phyloP scores from a whole-genome alignment of 2,888 invertebrate species.

The Amblyteles armatorius region DNA sequence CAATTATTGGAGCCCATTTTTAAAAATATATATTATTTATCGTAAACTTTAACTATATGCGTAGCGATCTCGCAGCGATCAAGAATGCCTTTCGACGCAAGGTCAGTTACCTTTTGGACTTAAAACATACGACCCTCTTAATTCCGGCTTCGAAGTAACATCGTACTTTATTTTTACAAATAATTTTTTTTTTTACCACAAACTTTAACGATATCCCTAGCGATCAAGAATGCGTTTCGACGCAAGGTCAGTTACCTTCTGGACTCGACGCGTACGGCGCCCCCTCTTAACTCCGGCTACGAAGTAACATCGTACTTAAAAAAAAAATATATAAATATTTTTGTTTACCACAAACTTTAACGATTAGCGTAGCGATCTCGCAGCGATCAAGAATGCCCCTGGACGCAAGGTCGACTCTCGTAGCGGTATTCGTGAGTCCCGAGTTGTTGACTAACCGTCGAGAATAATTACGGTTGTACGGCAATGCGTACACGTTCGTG shows the following conservation, averaged over 20 bases:
- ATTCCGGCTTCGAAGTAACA: too few relatives aligned
- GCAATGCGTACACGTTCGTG: conserved; percentile 23
- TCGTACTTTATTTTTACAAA: too few relatives aligned
- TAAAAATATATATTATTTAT: background rate
- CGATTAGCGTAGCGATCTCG: conserved; percentile 29
- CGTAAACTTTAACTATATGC: background rate
- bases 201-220: conserved; percentile 2
- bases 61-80: conserved; percentile 38
- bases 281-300: too few relatives aligned
- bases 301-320: too few relatives aligned
- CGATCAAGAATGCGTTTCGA: conserved; percentile 20
- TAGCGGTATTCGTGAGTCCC: conserved; percentile 47
- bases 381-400: conserved; percentile 22
- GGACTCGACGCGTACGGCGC: background rate
- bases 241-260: too few relatives aligned
- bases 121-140: too few relatives aligned
- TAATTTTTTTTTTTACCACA: background rate
- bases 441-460: conserved; percentile 25
- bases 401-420: conserved; percentile 54
- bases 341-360: background rate
- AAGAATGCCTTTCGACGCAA: background rate
- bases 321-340: too few relatives aligned
- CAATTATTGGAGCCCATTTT: background rate
- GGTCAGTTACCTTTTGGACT: too few relatives aligned
- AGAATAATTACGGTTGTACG: background rate